Conservation (phyloP, 2,888 invertebrate genomes). For the Arrhopalites spinosus region DNA sequence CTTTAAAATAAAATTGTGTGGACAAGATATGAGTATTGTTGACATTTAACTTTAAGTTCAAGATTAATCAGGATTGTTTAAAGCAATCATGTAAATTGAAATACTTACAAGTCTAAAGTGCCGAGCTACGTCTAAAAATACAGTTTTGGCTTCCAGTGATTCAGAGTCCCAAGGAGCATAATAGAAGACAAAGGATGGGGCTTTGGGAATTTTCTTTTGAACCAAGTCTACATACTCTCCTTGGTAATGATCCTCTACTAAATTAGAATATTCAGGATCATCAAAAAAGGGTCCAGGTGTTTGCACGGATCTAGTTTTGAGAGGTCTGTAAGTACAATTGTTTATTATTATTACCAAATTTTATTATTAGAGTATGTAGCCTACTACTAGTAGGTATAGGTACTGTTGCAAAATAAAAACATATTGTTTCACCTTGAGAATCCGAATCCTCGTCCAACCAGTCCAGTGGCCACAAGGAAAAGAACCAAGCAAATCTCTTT, state of each 20-base stretch:
- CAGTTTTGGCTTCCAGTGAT: conserved; percentile 47
- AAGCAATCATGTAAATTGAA: too few species aligned
- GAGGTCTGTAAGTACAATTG: conserved; percentile 38
- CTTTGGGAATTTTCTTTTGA: conserved; percentile 49
- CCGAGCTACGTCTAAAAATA: conserved; percentile 51
- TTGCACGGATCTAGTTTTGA: conserved; percentile 49
- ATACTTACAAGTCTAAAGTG: conserved; percentile 41
- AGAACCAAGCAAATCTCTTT: conserved; percentile 52
- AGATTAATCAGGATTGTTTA: too few species aligned
- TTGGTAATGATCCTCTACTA: conserved; percentile 50
- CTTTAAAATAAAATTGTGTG: too few species aligned
- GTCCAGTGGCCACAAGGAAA: conserved; percentile 50
- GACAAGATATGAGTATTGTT: too few species aligned
- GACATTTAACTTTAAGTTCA: too few species aligned
- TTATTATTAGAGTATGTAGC: background rate
- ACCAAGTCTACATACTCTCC: conserved; percentile 54
- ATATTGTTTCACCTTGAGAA: conserved; percentile 45
- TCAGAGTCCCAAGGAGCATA: conserved; percentile 56
- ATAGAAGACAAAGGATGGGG: conserved; percentile 53
- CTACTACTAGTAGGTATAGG: background rate
- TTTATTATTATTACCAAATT: background rate
- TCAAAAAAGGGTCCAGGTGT: conserved; percentile 53
- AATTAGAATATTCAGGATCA: conserved; percentile 31
- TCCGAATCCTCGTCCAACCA: conserved; percentile 48
- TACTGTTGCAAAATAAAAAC: background rate